Evolutionary conservation across 1,140 invertebrate species (phyloP).

Genomic region (Brachystomella parvula): DNA sequence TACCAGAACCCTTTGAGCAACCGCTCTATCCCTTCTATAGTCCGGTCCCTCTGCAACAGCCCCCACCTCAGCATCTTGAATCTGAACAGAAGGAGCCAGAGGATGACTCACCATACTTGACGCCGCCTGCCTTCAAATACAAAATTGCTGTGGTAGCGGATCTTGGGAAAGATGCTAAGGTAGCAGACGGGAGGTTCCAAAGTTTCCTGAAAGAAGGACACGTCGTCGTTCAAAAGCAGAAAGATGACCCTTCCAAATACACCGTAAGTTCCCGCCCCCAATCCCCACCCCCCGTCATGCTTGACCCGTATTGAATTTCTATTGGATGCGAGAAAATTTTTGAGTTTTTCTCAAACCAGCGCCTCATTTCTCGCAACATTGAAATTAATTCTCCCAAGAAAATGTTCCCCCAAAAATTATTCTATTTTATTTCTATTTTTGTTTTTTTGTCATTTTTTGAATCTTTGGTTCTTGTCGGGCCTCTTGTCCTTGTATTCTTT

Average conservation of each 20-base stretch:
- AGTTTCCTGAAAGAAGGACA: slow-evolving; percentile 1
- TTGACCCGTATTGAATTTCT: no score
- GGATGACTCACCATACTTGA: background rate
- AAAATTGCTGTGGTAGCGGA: slow-evolving; percentile 21
- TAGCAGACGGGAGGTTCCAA: slow-evolving; percentile 8
- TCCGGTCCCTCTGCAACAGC: background rate
- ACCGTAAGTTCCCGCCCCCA: no score
- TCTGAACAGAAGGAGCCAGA: background rate
- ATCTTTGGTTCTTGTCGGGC: no score
- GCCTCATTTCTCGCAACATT: no score
- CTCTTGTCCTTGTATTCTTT: no score
- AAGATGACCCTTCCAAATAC: background rate
- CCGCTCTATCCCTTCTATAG: background rate
- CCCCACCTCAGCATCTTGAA: background rate
- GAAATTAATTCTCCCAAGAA: no score
- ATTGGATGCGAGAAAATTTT: no score
- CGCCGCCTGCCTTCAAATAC: slow-evolving; percentile 16
- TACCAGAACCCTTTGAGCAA: background rate
- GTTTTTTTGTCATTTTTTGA: no score
- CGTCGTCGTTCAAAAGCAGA: background rate
- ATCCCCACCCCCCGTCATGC: no score
- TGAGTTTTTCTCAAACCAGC: no score
- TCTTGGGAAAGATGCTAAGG: slow-evolving; percentile 1
- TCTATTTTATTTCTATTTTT: no score
- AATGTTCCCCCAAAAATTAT: no score